Conservation (phyloP, 1,140 invertebrate species). For the Leucophenga varia region DNA sequence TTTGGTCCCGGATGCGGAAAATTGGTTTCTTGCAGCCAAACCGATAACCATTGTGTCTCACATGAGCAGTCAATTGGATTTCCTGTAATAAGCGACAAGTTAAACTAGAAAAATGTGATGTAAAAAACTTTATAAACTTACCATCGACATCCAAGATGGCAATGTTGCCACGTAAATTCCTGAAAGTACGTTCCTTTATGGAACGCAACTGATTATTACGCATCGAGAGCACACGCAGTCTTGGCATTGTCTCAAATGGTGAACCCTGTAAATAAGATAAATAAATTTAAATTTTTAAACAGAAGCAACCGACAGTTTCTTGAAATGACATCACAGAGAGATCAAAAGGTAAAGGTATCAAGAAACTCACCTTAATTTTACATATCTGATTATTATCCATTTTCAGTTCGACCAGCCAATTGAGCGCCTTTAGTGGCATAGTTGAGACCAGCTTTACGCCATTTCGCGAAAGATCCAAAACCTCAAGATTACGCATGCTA, state of each 20-base stretch:
- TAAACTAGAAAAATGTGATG: background rate
- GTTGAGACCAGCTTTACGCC: slow-evolving; percentile 69
- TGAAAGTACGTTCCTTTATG: slow-evolving; percentile 73
- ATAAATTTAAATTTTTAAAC: slow-evolving; percentile 4
- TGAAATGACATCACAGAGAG: too few relatives aligned
- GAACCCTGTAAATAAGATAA: slow-evolving; percentile 56
- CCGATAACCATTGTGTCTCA: slow-evolving; percentile 75
- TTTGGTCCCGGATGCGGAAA: slow-evolving; percentile 65
- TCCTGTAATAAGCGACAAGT: slow-evolving; percentile 58
- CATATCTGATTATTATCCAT: slow-evolving; percentile 76
- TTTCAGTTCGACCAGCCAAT: slow-evolving; percentile 82
- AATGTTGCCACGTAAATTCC: slow-evolving; percentile 74
- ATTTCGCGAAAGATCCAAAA: slow-evolving; percentile 78
- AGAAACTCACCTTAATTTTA: slow-evolving; percentile 59
- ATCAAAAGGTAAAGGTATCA: background rate
- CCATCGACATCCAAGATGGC: slow-evolving; percentile 83
- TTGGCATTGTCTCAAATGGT: slow-evolving; percentile 79
- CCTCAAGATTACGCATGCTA: slow-evolving; percentile 73
- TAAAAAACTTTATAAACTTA: slow-evolving; percentile 53
- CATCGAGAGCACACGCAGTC: slow-evolving; percentile 76
- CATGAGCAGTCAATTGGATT: slow-evolving; percentile 82
- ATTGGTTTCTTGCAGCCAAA: slow-evolving; percentile 75
- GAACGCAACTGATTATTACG: slow-evolving; percentile 75
- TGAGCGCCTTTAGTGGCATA: slow-evolving; percentile 67
- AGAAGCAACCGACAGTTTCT: background rate